A percentile compares a stretch with the other conserved stretches of the same genome.
These are phyloP conservation scores for Mythimna lalbum DNA, from an alignment of 2,888 invertebrate genomes.

Conservation along the genomic window DNA sequence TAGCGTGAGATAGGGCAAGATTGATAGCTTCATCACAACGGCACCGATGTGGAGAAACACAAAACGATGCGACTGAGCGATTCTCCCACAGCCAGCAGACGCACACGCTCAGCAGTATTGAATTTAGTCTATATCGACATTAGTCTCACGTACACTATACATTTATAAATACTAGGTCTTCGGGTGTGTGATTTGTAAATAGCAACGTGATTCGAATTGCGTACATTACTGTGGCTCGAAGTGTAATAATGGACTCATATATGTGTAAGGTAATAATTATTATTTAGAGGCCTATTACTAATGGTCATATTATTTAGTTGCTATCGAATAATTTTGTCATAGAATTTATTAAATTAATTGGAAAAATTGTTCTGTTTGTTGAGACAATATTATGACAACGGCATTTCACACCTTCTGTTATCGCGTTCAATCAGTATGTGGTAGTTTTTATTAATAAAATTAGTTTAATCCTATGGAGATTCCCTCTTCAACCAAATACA, in stretches of 20 bases:
- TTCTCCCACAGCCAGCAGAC: too few relatives aligned
- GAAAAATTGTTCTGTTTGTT: neutral
- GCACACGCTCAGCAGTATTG: too few relatives aligned
- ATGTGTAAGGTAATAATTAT: slow-evolving; percentile 36
- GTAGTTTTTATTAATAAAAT: too few relatives aligned
- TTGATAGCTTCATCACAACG: too few relatives aligned
- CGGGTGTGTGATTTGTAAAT: slow-evolving; percentile 59
- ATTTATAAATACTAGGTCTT: slow-evolving; percentile 46
- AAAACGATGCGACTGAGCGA: too few relatives aligned
- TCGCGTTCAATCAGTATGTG: too few relatives aligned
- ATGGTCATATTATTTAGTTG: slow-evolving; percentile 4
- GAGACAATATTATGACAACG: too few relatives aligned
- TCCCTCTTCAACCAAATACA: too few relatives aligned
- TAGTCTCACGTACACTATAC: slow-evolving; percentile 55
- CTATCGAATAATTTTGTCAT: neutral
- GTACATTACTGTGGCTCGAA: slow-evolving; percentile 38
- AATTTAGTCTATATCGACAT: slow-evolving; percentile 12
- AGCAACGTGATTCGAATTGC: slow-evolving; percentile 60
- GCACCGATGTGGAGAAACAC: too few relatives aligned
- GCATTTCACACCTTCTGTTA: too few relatives aligned
- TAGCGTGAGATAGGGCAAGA: too few relatives aligned
- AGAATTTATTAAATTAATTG: neutral
- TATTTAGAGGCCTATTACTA: slow-evolving; percentile 11
- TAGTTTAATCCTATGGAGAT: too few relatives aligned
- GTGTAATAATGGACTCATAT: slow-evolving; percentile 27